phyloP scores from a whole-genome alignment of 2,113 vertebrate genomes.

The Globicephala melas region DNA sequence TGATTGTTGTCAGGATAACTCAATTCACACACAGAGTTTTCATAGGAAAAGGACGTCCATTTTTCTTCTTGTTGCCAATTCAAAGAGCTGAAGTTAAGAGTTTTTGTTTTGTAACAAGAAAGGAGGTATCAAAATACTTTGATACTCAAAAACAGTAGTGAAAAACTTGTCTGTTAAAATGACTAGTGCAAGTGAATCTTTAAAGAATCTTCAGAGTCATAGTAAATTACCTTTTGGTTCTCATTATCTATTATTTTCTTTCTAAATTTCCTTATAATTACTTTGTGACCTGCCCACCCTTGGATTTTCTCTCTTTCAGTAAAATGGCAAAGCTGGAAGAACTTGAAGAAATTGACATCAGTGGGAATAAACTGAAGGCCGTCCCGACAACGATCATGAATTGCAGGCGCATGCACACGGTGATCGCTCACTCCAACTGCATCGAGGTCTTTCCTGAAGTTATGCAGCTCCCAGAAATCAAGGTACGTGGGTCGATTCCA shows the following conservation, averaged over 20 bases:
- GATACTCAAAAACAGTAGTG: background rate
- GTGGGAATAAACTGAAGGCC: slow-evolving; percentile 97
- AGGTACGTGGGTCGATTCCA: slow-evolving; percentile 80
- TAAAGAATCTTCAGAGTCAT: background rate
- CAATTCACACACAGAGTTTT: background rate
- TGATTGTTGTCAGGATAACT: background rate
- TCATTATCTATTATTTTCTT: background rate
- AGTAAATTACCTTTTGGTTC: background rate
- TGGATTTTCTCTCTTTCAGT: slow-evolving; percentile 78
- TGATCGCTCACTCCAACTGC: slow-evolving; percentile 96
- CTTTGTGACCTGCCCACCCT: background rate
- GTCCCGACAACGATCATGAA: slow-evolving; percentile 96
- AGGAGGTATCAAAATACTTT: background rate
- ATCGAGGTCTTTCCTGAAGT: slow-evolving; percentile 98
- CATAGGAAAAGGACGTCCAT: background rate
- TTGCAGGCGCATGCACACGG: slow-evolving; percentile 95
- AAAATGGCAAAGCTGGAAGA: slow-evolving; percentile 99
- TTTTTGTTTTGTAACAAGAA: slow-evolving; percentile 20
- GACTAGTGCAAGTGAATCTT: background rate
- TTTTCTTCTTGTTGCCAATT: background rate
- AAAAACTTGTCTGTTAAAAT: background rate
- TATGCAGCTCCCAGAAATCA: slow-evolving; percentile 98
- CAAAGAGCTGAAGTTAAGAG: background rate
- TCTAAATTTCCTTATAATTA: background rate
- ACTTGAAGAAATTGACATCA: slow-evolving; percentile 96